Conservation (phyloP, 2,797 vertebrate species). For the Pseudomugil tenellus region DNA sequence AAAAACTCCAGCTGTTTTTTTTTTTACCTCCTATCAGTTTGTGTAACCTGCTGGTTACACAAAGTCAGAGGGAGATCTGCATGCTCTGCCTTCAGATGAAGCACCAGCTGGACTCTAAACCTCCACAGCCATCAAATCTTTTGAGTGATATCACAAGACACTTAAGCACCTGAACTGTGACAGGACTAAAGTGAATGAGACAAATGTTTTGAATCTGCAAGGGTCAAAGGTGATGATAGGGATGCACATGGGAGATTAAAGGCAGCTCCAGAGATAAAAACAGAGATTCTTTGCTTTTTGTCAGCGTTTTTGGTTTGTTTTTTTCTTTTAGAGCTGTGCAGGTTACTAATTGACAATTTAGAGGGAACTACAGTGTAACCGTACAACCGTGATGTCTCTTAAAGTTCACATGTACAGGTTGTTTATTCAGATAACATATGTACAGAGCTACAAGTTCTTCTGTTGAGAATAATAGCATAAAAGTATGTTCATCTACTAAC, state of each 20-base stretch:
- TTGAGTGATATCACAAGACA: not conserved
- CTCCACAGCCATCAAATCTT: not conserved
- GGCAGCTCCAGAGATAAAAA: constrained; percentile 43
- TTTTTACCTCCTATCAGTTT: constrained; percentile 54
- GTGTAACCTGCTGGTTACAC: constrained; percentile 26
- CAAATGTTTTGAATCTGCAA: not conserved
- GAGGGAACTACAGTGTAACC: not conserved
- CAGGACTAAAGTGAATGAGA: no score
- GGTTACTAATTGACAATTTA: not conserved
- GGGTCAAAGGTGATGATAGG: constrained; percentile 59
- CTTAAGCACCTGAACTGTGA: not conserved
- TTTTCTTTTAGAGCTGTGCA: constrained; percentile 31
- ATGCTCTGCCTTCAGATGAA: constrained; percentile 3
- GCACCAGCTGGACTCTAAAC: not conserved
- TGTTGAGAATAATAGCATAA: no score
- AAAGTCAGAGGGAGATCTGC: constrained; percentile 16
- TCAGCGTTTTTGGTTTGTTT: constrained; percentile 21
- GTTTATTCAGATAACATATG: not conserved
- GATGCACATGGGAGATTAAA: constrained; percentile 24
- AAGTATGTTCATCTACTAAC: no score
- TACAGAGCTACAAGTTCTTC: no score
- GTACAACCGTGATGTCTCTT: not conserved
- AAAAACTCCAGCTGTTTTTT: constrained; percentile 49
- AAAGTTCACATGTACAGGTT: not conserved
- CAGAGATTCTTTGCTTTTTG: constrained; percentile 28